A percentile compares a stretch with the other conserved stretches of the same genome.
phyloP scores from a whole-genome alignment of 2,888 invertebrate genomes.

The Cinara cedri region DNA sequence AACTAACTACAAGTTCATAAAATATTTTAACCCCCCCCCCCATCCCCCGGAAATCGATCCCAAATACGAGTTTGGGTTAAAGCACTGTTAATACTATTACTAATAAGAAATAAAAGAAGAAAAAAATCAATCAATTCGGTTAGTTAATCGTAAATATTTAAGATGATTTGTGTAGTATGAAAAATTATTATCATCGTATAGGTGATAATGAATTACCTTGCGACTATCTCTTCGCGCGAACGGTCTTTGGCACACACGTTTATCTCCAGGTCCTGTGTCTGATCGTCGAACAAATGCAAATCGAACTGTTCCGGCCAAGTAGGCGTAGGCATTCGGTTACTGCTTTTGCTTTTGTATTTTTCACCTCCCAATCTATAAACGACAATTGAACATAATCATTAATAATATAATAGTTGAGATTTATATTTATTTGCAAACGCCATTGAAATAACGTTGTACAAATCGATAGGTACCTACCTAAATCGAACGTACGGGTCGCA shows the following conservation, averaged over 20 bases:
- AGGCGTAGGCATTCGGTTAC: conserved; percentile 84
- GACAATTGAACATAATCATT: not conserved
- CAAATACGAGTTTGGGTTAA: no score
- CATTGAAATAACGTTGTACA: no score
- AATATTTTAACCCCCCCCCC: no score
- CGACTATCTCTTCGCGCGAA: conserved; percentile 86
- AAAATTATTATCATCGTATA: not conserved
- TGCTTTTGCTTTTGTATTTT: conserved; percentile 94
- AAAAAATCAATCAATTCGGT: no score
- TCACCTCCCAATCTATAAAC: conserved; percentile 85
- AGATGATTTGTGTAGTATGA: not conserved
- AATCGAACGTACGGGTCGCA: conserved; percentile 96
- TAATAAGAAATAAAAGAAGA: no score
- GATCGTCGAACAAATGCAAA: conserved; percentile 92
- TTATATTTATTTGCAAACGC: no score
- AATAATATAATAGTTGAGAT: conserved; percentile 6
- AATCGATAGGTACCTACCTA: conserved; percentile 68
- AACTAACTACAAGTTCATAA: no score
- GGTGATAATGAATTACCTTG: conserved; percentile 70
- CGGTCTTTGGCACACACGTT: conserved; percentile 89
- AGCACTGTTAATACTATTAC: no score
- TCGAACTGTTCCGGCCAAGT: conserved; percentile 98
- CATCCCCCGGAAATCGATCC: no score
- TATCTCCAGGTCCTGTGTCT: conserved; percentile 88
- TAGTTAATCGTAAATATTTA: not conserved